Base-by-base conservation (phyloP, 2,113 vertebrate genomes). In the Oxygymnocypris stewartii region DNA sequence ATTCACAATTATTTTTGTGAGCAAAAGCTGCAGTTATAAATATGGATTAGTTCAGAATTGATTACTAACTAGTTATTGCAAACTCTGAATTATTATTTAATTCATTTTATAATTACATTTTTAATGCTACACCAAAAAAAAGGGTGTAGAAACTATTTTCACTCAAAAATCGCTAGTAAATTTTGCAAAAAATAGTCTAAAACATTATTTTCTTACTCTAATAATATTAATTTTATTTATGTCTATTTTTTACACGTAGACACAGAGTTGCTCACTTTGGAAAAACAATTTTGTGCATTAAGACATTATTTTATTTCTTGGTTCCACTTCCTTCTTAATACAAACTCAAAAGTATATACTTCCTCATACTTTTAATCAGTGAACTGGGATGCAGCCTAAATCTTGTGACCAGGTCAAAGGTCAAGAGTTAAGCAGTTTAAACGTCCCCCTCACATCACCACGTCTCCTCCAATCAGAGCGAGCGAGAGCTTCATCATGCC, bases 401-500 rank as follows among this genome's bases (percentile, higher is more conserved):
- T n/a, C 71, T 23, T 42, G 20, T 74, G 37, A 74, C 12, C 25
- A 37, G 44, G 63, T 54, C 16, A 71, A 83, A 71, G 47, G 16
- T 47, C 40, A 80, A 69, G 49, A 37, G 23, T n/a, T n/a, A 75
- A 75, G 40, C 14, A 8, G 31, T 79, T 80, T 1, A 13, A 42
- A 5, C 4, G 0, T 7, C 67, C 88, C 35, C 3, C 65, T n/a
- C 73, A 82, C 83, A 37, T 74, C 40, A 59, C 35, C 77, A 49
- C 44, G 40, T 76, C 84, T 88, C 18, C 84, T 71, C 79, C 80
- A 84, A 78, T 80, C 75, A 44, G 80, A 77, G 65, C 61, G 3
- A 11, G 49, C 74, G 79, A 10, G 37, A 80, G 84, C 71, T 79
- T 67, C 92, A 92, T 95, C 97, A 97, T 97, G 96, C 96, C 94